phyloP scores from a whole-genome alignment of 1,140 invertebrate species.

The Diprion similis region DNA sequence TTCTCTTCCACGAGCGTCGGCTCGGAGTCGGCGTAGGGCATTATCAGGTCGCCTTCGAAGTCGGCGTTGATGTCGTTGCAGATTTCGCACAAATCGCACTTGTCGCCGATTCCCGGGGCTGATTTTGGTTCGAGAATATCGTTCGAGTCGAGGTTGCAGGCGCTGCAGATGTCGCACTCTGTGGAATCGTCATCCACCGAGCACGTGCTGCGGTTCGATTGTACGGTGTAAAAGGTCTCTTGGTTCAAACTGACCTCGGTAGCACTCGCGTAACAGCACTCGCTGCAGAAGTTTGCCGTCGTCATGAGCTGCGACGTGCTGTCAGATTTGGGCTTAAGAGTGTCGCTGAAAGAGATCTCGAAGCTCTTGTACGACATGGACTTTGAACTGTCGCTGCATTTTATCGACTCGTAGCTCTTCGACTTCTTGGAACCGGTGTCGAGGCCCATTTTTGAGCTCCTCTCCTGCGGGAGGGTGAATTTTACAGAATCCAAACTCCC shows the following conservation, averaged over 20 bases:
- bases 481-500: conserved; percentile 56
- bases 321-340: conserved; percentile 37
- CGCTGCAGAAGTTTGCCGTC: conserved; percentile 52
- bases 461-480: conserved; percentile 28
- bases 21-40: background rate
- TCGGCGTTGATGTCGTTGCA: conserved; percentile 43
- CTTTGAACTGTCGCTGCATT: conserved; percentile 33
- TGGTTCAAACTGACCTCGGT: conserved; percentile 32
- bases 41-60: background rate
- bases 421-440: conserved; percentile 53
- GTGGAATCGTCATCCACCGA: conserved; percentile 49
- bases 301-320: conserved; percentile 43
- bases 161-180: conserved; percentile 57
- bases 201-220: conserved; percentile 49
- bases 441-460: conserved; percentile 19
- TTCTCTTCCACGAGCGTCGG: background rate
- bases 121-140: conserved; percentile 31
- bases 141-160: conserved; percentile 44
- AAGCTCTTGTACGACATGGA: conserved; percentile 10
- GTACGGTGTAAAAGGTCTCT: conserved; percentile 48
- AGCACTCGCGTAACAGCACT: conserved; percentile 52
- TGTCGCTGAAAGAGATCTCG: conserved; percentile 21
- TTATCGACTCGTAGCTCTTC: conserved; percentile 57
- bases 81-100: conserved; percentile 53
- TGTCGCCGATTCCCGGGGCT: background rate